Base-by-base conservation (phyloP, 2,797 vertebrate species). In the Eupleurogrammus muticus region DNA sequence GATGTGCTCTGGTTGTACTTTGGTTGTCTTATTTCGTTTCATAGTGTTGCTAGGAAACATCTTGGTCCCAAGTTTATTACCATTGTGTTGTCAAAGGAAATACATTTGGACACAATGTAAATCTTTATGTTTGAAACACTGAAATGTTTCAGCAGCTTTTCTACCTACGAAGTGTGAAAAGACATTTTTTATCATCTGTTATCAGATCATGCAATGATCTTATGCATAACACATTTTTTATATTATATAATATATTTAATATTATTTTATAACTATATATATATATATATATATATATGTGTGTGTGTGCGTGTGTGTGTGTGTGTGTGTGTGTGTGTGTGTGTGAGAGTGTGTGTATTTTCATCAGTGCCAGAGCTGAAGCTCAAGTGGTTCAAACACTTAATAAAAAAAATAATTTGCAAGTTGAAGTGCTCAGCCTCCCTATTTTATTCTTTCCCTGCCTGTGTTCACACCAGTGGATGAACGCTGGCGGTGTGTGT, bases 401-500 rank as follows among this genome's bases (percentile, higher is more conserved):
- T 78, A 50, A 74, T 63, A 56, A 75, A 54, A 79, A 66, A 73
- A 77, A 73, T 77, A 2, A 73, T 82, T 74, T 74, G n/a, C 49
- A 78, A 44, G 59, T 54, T 63, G 7, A 52, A 63, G 68, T 71
- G 64, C 53, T 55, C 53, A 55, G 19, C 24, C 12, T 14, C 14
- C 20, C 12, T 1, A 7, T 24, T 65, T 73, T 11, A 46, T 61
- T 70, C 51, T 62, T 32, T 10, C 21, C 8, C 38, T 28, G 28
- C n/a, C n/a, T 16, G 38, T 13, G 21, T 66, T 76, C 42, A 53
- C 52, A 23, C 36, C 19, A 46, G 66, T 69, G 14, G 8, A n/a
- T 17, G 44, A 50, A 34, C 20, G 38, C 55, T 55, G 71, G 40
- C 61, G 1, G 21, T 17, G 34, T 34, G 13, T 2, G 46, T 57